Conservation (phyloP, 2,888 invertebrate genomes). For the Seira musarum region DNA sequence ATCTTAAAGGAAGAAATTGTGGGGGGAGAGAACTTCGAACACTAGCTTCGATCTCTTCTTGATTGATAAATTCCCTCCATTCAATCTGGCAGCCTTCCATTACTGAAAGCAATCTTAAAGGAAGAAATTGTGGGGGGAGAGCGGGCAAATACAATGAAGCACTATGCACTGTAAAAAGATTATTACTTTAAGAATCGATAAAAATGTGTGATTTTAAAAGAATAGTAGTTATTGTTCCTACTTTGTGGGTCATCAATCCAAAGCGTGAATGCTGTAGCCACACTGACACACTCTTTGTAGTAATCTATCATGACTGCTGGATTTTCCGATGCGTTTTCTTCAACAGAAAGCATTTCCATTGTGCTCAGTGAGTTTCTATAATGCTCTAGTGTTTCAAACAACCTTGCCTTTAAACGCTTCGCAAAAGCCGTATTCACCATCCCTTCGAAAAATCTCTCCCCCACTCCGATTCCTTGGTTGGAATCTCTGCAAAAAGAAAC, state of each 20-base stretch:
- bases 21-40: constrained; percentile 76
- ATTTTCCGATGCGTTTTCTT: constrained; percentile 61
- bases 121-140: constrained; percentile 83
- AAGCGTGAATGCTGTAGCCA: constrained; percentile 79
- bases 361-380: constrained; percentile 62
- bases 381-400: constrained; percentile 75
- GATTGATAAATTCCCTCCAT: constrained; percentile 64
- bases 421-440: constrained; percentile 79
- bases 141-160: constrained; percentile 79
- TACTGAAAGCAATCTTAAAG: constrained; percentile 78
- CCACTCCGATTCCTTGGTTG: constrained; percentile 77
- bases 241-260: constrained; percentile 86
- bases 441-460: constrained; percentile 83
- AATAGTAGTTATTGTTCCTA: no score
- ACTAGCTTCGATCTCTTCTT: constrained; percentile 50
- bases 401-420: constrained; percentile 80
- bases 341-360: constrained; percentile 35
- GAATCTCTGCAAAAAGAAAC: constrained; percentile 72
- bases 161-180: no score
- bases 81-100: constrained; percentile 74
- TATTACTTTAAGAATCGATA: no score
- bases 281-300: constrained; percentile 73
- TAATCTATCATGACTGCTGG: constrained; percentile 57
- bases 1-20: constrained; percentile 80
- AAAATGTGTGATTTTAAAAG: no score